Conservation (phyloP, 2,888 invertebrate genomes). For the Thelaira solivaga region DNA sequence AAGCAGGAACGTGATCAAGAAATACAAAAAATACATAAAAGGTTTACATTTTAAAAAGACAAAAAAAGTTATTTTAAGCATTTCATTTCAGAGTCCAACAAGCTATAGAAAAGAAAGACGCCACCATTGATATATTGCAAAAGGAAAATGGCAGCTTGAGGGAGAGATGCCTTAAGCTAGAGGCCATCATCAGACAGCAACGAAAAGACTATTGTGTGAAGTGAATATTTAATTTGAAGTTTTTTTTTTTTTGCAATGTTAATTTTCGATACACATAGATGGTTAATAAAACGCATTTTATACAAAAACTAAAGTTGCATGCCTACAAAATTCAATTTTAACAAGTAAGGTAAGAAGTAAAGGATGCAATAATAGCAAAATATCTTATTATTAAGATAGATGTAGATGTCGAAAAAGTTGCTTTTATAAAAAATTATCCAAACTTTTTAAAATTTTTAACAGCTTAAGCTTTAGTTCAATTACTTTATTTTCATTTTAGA, state of each 20-base stretch:
- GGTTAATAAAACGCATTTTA: background rate
- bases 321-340: too few relatives aligned
- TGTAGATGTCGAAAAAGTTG: too few relatives aligned
- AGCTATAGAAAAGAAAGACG: constrained; percentile 88
- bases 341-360: too few relatives aligned
- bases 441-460: too few relatives aligned
- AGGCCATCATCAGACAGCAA: constrained; percentile 86
- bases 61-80: background rate
- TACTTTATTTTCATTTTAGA: too few relatives aligned
- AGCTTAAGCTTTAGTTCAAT: too few relatives aligned
- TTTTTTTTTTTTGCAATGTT: too few relatives aligned
- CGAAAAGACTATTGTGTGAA: constrained; percentile 82
- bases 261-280: too few relatives aligned
- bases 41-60: constrained; percentile 78
- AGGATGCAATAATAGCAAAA: too few relatives aligned
- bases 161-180: constrained; percentile 85
- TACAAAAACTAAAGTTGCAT: too few relatives aligned
- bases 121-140: constrained; percentile 84
- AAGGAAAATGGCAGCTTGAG: constrained; percentile 84
- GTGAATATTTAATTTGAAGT: constrained; percentile 64
- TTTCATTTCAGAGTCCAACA: constrained; percentile 83
- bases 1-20: constrained; percentile 85
- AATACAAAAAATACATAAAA: constrained; percentile 87
- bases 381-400: too few relatives aligned
- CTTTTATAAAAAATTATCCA: too few relatives aligned